Base-by-base conservation (phyloP, 2,113 vertebrate species). In the Steatornis caripensis region DNA sequence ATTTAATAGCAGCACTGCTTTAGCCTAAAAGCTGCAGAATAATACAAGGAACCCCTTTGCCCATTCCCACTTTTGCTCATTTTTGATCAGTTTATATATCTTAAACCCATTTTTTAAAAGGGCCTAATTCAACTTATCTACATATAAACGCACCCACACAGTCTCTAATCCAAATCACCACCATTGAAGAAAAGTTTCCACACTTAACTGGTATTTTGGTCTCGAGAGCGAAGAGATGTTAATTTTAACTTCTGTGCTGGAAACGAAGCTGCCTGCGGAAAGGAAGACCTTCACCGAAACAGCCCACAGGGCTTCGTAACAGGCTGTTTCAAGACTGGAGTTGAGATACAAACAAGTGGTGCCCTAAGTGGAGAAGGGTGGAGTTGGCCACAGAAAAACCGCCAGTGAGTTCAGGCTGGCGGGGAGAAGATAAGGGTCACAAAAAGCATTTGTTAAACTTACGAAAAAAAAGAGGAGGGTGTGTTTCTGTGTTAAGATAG, bases 351-450 rank as follows among this genome's bases (percentile, higher is more conserved):
- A 96, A 95, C 95, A 94, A 48, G 84, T 2, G 4, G 79, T 84
- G 86, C 89, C 61, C 62, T 45, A 76, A 84, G 80, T 93, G 69
- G 69, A 84, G 91, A 87, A 96, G 95, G 96, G 96, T 96, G 96
- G 96, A 97, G 96, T 0, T 66, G 90, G 78, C 91, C 96, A 90
- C 95, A 94, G 77, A 95, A 94, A 96, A 96, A 64, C 91, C 62
- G 94, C 95, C 95, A 95, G 34, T 6, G 74, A 93, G 91, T 57
- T 45, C 72, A 87, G 89, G 84, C 97, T 97, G 94, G 95, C 0
- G 2, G 30, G 45, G 84, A 43, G 60, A 55, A 95, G 97, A 97
- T 97, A 97, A 97, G 83, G 74, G 86, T n/a, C 65, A 93, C 76
- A 80, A 68, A 88, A 93, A 74, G 72, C 15, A 77, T 90, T 87